Evolutionary conservation across 2,888 invertebrate species (phyloP), one percentile per base, ranked within the genome.

Genomic region (Philereme transversata): DNA sequence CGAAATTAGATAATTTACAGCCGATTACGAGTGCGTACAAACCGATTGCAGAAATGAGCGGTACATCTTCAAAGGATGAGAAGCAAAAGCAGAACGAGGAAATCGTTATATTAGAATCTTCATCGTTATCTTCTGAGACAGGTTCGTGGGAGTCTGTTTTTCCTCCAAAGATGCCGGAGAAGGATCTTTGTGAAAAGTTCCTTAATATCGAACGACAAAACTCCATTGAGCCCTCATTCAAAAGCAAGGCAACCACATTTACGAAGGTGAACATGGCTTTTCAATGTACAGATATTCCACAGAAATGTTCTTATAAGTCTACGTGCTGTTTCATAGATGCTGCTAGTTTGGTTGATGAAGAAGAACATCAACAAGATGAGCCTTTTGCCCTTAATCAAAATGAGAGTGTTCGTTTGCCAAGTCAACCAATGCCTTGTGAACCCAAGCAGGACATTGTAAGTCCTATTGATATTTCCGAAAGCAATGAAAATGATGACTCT

Each of bases 241-340:
- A 83, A 48, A 65, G 36, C 55, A 62, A 62, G 41, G 48, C 62
- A 4, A 52, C 40, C 4, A 59, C 50, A n/a, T 11, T 8, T 22
- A 9, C 35, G 3, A 50, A 48, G 4, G 22, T 38, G 10, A 61
- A 48, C 11, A 22, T 49, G 8, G 1, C 40, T 41, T 45, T 45
- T 46, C 52, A 69, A 72, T 84, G 94, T 51, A 62, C 70, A 47
- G 74, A 72, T 65, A 67, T 75, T 63, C 75, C 73, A 10, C 77
- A 81, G 67, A 83, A 79, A 61, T 77, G 80, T 4, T 75, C 81
- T 4, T 75, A 75, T 50, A 88, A 86, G 74, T 77, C 83, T 33
- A 78, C 82, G 3, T 79, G 94, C 62, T 97, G 95, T 79, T 97
- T 96, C 73, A 97, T 97, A 69, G 96, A 96, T 81, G 96, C 96